Conservation (phyloP, 2,888 invertebrate genomes). For the Listrodromus nycthemerus region DNA sequence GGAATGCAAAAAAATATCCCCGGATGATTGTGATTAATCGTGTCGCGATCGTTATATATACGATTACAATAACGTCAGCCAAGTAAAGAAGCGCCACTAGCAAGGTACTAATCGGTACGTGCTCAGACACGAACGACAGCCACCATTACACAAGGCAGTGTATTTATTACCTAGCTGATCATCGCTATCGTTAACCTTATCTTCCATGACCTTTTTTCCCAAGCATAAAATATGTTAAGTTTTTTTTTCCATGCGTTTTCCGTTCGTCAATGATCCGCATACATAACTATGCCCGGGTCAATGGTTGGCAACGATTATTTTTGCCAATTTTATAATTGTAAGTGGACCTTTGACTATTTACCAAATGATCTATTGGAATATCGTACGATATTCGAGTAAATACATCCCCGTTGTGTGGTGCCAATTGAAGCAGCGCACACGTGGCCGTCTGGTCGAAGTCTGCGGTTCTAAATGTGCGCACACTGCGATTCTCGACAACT, state of each 20-base stretch:
- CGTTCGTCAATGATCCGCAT: constrained; percentile 5
- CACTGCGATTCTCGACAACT: constrained; percentile 38
- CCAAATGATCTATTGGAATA: constrained; percentile 27
- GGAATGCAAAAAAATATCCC: too few relatives aligned
- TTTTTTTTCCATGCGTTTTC: neutral
- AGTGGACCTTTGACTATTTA: neutral
- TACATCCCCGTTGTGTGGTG: neutral
- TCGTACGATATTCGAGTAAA: neutral
- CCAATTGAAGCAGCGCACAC: constrained; percentile 33
- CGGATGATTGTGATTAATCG: neutral
- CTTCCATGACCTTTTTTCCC: neutral
- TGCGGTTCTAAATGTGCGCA: constrained; percentile 50
- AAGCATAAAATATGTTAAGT: neutral
- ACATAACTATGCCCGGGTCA: neutral
- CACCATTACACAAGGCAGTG: neutral
- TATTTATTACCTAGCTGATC: neutral
- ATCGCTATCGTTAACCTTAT: neutral
- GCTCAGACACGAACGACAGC: neutral
- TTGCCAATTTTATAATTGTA: neutral
- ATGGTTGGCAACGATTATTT: too few relatives aligned
- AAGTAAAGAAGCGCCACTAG: neutral
- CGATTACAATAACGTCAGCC: neutral
- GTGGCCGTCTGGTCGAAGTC: constrained; percentile 63
- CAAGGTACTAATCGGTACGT: constrained; percentile 1
- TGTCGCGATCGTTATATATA: neutral